phyloP scores from a whole-genome alignment of 2,888 invertebrate species.

The Abscondita cerata region DNA sequence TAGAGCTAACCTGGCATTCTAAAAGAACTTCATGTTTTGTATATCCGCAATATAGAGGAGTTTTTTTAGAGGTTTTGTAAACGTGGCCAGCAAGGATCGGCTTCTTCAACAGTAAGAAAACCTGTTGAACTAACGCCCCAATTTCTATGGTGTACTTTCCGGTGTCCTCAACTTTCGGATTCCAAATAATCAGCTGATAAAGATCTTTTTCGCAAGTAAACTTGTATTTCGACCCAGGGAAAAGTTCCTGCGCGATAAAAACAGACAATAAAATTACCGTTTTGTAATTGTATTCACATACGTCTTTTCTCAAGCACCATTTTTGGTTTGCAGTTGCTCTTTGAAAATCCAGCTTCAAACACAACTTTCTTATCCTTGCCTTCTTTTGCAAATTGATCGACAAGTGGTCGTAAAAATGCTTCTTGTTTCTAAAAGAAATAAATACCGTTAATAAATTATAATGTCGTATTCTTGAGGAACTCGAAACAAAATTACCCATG shows the following conservation, averaged over 20 bases:
- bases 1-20: constrained; percentile 94
- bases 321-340: constrained; percentile 94
- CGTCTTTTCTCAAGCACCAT: constrained; percentile 92
- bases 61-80: constrained; percentile 84
- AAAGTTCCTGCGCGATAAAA: constrained; percentile 77
- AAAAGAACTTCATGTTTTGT: constrained; percentile 88
- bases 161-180: constrained; percentile 94
- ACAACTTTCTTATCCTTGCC: constrained; percentile 95
- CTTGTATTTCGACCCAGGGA: constrained; percentile 95
- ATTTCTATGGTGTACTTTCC: constrained; percentile 97
- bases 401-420: constrained; percentile 90
- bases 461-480: constrained; percentile 2
- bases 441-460: constrained; percentile 20
- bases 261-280: not conserved
- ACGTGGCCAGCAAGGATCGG: constrained; percentile 93
- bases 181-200: constrained; percentile 87
- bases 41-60: constrained; percentile 80
- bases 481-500: constrained; percentile 38
- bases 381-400: constrained; percentile 94
- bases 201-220: constrained; percentile 91
- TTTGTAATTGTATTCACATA: constrained; percentile 62
- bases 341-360: constrained; percentile 95
- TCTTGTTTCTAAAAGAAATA: constrained; percentile 81
- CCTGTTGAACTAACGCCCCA: constrained; percentile 88
- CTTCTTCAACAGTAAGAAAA: constrained; percentile 95